phyloP scores from a whole-genome alignment of 2,888 invertebrate species.

The Trissolcus japonicus region DNA sequence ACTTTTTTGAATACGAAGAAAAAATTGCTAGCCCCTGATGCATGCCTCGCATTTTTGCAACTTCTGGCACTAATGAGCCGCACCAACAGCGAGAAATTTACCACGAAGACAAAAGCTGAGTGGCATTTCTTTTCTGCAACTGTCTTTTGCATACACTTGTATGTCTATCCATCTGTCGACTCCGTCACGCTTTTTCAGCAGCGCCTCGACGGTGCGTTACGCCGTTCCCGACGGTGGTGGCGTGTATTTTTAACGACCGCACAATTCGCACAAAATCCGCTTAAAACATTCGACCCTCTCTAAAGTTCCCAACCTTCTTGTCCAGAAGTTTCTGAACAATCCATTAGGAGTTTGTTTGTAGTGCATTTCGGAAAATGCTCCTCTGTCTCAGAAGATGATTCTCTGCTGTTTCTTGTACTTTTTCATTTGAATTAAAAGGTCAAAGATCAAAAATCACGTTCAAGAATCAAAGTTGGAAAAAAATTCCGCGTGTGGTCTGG shows the following conservation, averaged over 20 bases:
- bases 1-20: too few species aligned
- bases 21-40: too few species aligned
- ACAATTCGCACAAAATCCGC: neutral
- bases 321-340: too few species aligned
- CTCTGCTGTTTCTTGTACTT: too few species aligned
- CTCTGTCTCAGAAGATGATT: too few species aligned
- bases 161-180: conserved; percentile 53
- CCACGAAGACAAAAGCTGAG: conserved; percentile 53
- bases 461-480: too few species aligned
- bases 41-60: too few species aligned
- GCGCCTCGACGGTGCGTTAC: conserved; percentile 48
- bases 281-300: neutral
- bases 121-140: conserved; percentile 58
- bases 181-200: conserved; percentile 55
- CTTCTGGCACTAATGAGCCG: conserved; percentile 61
- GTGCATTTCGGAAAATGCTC: too few species aligned
- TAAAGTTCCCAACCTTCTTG: neutral
- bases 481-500: neutral
- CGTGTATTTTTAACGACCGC: conserved; percentile 62
- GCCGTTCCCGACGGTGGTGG: conserved; percentile 30
- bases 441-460: too few species aligned
- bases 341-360: too few species aligned
- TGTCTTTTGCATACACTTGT: conserved; percentile 59
- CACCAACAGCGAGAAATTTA: conserved; percentile 36
- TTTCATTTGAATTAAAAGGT: too few species aligned